Base-by-base conservation (phyloP, 2,888 invertebrate genomes). In the Bhutanitis thaidina region DNA sequence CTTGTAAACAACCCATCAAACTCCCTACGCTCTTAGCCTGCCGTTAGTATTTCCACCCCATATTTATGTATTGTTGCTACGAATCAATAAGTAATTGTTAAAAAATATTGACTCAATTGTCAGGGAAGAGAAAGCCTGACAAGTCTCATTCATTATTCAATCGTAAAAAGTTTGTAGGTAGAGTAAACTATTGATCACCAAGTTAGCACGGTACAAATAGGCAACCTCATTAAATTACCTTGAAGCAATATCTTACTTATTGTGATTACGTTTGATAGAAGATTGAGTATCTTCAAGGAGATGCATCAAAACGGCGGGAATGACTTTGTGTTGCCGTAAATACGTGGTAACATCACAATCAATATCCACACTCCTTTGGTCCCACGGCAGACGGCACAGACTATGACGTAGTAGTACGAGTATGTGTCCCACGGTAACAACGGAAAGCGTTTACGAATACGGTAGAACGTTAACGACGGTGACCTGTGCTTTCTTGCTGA, bases 1-100 rank as follows among this genome's bases (percentile, higher is more conserved):
- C 65, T 66, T 70, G 77, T 78, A 82, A 82, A 81, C 79, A 77
- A 69, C 62, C 52, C 55, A 57, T 56, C 61, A 49, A 55, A 58
- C 56, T 59, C 61, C 2, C 20, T 20, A 20, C 56, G 60, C 64
- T 58, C 50, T 60, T 64, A 64, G 58, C 56, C 57, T 65, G 65
- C 59, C 60, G 62, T 64, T 61, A 67, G 70, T 62, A 65, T 69
- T 65, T 65, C 55, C 56, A 53, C 56, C 59, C 55, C 58, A 57
- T 59, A 60, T 58, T 49, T 29, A 39, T 37, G 27, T 48, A 29
- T 44, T 47, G 20, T 44, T 36, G 43, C 32, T 38, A 38, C 35
- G 12, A 43, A 52, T 56, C 50, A 46, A 53, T 49, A 50, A 29
- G 0, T 16, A 9, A 43, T 36, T 39, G 32, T 38, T 30, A 37